These are phyloP conservation scores for Nomada flava DNA, from an alignment of 2,888 invertebrate species.

Conservation along the genomic window DNA sequence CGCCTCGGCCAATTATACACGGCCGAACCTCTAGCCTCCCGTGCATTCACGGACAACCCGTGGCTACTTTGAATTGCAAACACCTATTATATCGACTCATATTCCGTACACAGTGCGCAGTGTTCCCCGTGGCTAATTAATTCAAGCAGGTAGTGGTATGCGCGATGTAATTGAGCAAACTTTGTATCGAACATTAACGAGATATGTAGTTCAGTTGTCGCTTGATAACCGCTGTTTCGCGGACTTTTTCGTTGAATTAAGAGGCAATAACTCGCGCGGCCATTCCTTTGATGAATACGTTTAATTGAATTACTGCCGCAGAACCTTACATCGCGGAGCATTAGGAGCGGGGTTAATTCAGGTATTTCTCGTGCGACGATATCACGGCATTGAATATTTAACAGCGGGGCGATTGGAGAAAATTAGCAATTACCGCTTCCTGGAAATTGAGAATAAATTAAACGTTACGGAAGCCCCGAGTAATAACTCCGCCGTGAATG, in stretches of 20 bases:
- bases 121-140: slow-evolving; percentile 16
- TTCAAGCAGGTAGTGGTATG: background rate
- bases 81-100: slow-evolving; percentile 1
- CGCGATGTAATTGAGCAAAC: slow-evolving; percentile 1
- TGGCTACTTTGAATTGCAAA: slow-evolving; percentile 36
- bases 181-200: slow-evolving; percentile 20
- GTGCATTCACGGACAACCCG: background rate
- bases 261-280: background rate
- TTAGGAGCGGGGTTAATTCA: no score
- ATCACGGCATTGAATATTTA: no score
- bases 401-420: no score
- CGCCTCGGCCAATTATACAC: slow-evolving; percentile 71
- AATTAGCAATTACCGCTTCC: no score
- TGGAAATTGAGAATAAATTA: no score
- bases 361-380: no score
- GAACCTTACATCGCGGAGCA: background rate
- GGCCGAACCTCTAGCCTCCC: slow-evolving; percentile 57
- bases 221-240: background rate
- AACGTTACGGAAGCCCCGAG: no score
- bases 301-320: background rate
- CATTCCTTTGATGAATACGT: no score
- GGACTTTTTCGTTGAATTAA: background rate
- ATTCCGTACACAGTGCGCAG: background rate
- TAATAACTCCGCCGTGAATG: no score
- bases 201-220: background rate